These are phyloP conservation scores for Chlamydotis undulata DNA, from an alignment of 2,113 vertebrate genomes.

Conservation along the genomic window DNA sequence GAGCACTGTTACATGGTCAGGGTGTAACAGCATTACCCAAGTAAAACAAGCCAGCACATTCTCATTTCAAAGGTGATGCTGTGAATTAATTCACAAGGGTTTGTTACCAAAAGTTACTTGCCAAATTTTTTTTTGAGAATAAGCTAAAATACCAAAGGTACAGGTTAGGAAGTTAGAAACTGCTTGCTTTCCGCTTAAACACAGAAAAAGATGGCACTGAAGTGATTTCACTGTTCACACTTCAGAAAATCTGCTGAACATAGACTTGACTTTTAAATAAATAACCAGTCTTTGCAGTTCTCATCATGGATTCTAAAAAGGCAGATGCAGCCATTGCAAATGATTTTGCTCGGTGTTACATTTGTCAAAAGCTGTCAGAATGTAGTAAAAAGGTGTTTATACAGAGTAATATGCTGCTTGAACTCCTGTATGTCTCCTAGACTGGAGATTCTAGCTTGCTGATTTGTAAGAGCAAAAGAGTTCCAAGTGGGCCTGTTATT, in stretches of 20 bases:
- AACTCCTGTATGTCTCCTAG: slow-evolving; percentile 29
- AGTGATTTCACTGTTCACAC: slow-evolving; percentile 32
- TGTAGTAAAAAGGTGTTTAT: slow-evolving; percentile 53
- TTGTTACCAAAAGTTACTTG: not conserved
- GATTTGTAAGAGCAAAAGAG: not conserved
- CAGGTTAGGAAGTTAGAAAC: not conserved
- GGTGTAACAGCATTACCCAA: not conserved
- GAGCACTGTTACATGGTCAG: not conserved
- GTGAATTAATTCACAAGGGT: not conserved
- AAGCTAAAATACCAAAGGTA: not conserved
- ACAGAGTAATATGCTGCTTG: slow-evolving; percentile 43
- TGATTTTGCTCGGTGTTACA: slow-evolving; percentile 45
- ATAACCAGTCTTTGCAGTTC: slow-evolving; percentile 35
- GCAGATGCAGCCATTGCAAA: slow-evolving; percentile 60
- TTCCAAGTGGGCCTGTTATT: not conserved
- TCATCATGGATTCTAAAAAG: slow-evolving; percentile 37
- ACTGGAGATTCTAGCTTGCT: not conserved
- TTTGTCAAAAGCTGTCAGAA: slow-evolving; percentile 66
- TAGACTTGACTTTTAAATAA: slow-evolving; percentile 52
- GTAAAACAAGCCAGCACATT: not conserved
- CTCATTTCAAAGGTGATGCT: not conserved
- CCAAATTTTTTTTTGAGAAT: not conserved
- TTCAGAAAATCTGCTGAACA: not conserved
- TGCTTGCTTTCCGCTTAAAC: not conserved
- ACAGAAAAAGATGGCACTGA: not conserved